phyloP scores from a whole-genome alignment of 2,797 vertebrate species.

The Potorous gilbertii region DNA sequence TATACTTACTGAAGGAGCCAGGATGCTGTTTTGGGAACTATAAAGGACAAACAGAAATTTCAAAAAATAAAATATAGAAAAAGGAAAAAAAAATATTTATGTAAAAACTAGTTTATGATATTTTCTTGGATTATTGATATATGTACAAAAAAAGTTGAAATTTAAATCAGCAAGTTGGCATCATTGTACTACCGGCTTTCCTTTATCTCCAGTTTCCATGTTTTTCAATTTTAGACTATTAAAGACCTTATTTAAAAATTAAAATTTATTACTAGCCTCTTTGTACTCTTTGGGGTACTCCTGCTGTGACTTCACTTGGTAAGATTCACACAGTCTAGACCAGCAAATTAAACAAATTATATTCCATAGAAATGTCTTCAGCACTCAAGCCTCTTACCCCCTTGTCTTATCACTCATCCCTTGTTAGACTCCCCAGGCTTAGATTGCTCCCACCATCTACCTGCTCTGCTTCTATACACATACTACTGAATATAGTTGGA shows the following conservation, averaged over 20 bases:
- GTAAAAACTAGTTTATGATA: background rate
- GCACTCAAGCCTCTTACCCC: background rate
- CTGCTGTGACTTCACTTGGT: background rate
- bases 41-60: conserved; percentile 1
- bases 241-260: background rate
- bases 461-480: too few species aligned
- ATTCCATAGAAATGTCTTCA: background rate
- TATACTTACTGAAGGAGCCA: background rate
- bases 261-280: background rate
- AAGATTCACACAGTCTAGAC: background rate
- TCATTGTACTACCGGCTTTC: background rate
- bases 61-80: conserved; percentile 9
- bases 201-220: conserved; percentile 11
- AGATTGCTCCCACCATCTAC: background rate
- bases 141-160: background rate
- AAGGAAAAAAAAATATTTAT: conserved; percentile 5
- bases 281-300: background rate
- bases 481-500: background rate
- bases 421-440: background rate
- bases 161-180: conserved; percentile 27
- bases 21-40: background rate
- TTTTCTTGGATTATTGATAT: conserved; percentile 44
- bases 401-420: background rate
- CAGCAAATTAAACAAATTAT: background rate
- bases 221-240: conserved; percentile 28